Conservation (phyloP, 2,888 invertebrate species). For the Volucella zonaria region DNA sequence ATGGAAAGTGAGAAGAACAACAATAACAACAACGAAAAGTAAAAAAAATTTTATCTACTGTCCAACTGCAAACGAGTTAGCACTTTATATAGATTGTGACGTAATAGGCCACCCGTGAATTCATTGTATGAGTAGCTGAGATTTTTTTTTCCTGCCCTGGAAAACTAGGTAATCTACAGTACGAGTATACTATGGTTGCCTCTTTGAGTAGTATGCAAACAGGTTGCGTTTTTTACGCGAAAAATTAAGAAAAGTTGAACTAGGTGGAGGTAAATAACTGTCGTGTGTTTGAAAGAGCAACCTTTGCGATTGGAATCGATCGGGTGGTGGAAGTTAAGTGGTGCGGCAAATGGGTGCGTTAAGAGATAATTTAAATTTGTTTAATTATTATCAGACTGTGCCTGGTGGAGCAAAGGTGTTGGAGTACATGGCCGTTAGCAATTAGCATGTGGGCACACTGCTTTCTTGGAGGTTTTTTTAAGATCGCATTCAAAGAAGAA, state of each 20-base stretch:
- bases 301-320: neutral
- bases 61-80: conserved; percentile 44
- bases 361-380: neutral
- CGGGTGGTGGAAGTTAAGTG: conserved; percentile 1
- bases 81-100: conserved; percentile 39
- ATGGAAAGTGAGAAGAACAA: conserved; percentile 57
- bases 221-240: conserved; percentile 11
- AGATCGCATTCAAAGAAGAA: no score
- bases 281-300: neutral
- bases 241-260: conserved; percentile 11
- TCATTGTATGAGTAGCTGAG: conserved; percentile 19
- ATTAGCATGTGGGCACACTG: no score
- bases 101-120: conserved; percentile 54
- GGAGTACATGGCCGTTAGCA: neutral
- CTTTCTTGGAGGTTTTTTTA: no score
- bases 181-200: neutral
- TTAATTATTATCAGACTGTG: neutral
- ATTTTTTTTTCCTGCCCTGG: neutral
- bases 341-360: conserved; percentile 1
- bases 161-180: conserved; percentile 29
- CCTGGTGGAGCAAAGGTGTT: neutral
- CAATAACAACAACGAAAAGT: conserved; percentile 11
- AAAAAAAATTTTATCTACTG: conserved; percentile 26
- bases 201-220: conserved; percentile 32
- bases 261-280: conserved; percentile 9